phyloP scores from a whole-genome alignment of 2,113 vertebrate species.

The Myiozetetes cayanensis region DNA sequence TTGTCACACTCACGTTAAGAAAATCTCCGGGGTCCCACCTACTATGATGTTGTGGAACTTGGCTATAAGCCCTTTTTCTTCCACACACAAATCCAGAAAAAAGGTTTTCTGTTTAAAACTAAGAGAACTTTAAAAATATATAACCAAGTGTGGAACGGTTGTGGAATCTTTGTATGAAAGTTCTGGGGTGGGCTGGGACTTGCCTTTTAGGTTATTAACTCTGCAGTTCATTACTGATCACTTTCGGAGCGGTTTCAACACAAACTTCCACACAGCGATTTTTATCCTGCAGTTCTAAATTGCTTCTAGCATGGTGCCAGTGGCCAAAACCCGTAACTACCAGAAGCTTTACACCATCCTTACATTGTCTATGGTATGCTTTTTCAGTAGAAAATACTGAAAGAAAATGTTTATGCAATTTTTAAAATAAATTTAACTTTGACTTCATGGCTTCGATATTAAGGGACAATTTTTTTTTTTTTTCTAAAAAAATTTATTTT shows the following conservation, averaged over 20 bases:
- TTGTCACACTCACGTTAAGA: neutral
- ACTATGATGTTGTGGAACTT: neutral
- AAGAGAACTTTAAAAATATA: neutral
- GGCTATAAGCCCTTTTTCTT: neutral
- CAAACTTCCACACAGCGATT: neutral
- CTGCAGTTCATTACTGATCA: conserved; percentile 13
- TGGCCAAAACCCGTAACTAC: neutral
- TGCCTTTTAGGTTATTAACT: neutral
- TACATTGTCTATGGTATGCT: neutral
- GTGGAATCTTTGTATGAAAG: neutral
- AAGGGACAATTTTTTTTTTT: neutral
- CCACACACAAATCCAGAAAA: too few relatives aligned
- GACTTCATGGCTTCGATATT: neutral
- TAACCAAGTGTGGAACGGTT: neutral
- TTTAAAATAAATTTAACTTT: neutral
- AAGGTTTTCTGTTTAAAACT: neutral
- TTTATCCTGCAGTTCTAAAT: neutral
- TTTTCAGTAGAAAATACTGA: neutral
- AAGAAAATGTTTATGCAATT: neutral
- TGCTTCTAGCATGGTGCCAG: neutral
- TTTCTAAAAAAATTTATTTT: neutral
- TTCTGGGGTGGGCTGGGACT: neutral
- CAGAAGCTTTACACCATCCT: neutral
- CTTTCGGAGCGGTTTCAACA: neutral
- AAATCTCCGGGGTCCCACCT: neutral